phyloP scores from a whole-genome alignment of 2,888 invertebrate species.

The Cataglyphis cursor region DNA sequence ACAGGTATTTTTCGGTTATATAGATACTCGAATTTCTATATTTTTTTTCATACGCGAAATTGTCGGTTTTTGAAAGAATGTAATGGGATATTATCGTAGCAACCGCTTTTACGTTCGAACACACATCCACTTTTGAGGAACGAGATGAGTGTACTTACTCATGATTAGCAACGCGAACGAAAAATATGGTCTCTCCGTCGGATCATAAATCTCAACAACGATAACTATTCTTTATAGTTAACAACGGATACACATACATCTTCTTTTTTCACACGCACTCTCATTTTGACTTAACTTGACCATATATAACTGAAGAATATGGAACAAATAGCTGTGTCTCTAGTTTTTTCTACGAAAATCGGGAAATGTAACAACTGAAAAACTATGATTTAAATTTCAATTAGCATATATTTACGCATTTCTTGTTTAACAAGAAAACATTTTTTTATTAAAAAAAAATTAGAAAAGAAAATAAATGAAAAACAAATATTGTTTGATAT shows the following conservation, averaged over 20 bases:
- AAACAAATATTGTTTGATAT: not conserved
- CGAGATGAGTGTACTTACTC: conserved; percentile 22
- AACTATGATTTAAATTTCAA: not conserved
- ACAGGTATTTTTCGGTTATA: conserved; percentile 11
- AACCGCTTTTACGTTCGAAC: not conserved
- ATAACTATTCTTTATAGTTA: conserved; percentile 46
- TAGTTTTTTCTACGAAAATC: not conserved
- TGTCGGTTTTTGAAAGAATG: conserved; percentile 24
- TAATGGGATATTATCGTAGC: conserved; percentile 29
- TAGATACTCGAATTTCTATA: not conserved
- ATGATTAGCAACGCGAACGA: conserved; percentile 21
- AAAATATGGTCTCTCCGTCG: not conserved
- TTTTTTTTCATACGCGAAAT: conserved; percentile 24
- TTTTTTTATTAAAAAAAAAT: not conserved
- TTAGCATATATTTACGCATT: not conserved
- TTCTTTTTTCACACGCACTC: conserved; percentile 20
- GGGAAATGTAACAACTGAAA: not conserved
- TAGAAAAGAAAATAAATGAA: not conserved
- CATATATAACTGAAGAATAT: conserved; percentile 5
- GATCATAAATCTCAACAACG: conserved; percentile 28
- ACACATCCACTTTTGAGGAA: not conserved
- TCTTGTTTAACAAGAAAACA: not conserved
- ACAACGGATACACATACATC: conserved; percentile 22
- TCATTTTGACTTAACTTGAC: conserved; percentile 15
- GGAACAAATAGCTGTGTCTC: not conserved